Percentiles rank a stretch among this genome's conserved stretches.
Conservation (phyloP, 2,888 invertebrate species). For the Germaria angustata region DNA sequence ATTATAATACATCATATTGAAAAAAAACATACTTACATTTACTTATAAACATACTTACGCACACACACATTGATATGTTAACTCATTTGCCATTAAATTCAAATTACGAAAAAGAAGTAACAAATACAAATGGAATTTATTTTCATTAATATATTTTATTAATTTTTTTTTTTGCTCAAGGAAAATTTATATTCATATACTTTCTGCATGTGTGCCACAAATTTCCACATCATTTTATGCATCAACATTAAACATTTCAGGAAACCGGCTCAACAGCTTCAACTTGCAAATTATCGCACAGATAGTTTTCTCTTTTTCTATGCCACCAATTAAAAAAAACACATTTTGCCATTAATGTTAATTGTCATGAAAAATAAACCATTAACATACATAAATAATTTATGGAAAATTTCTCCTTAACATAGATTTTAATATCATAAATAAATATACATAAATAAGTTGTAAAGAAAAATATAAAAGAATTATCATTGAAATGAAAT, state of each 20-base stretch:
- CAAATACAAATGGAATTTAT: no score
- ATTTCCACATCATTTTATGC: background rate
- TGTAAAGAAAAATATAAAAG: background rate
- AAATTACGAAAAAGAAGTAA: background rate
- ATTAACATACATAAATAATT: slow-evolving; percentile 16
- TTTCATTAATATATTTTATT: no score
- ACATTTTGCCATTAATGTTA: background rate
- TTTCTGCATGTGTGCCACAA: background rate
- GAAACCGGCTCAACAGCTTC: slow-evolving; percentile 18
- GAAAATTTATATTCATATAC: background rate
- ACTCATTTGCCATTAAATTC: background rate
- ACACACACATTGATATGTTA: background rate
- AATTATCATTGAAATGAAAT: background rate
- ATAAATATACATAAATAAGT: slow-evolving; percentile 49
- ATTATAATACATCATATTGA: slow-evolving; percentile 22
- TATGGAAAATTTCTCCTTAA: slow-evolving; percentile 46
- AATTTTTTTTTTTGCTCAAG: background rate
- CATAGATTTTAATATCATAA: slow-evolving; percentile 33
- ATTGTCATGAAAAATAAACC: slow-evolving; percentile 1
- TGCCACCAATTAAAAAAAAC: slow-evolving; percentile 3
- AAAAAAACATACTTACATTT: background rate
- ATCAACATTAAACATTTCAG: background rate
- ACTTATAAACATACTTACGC: background rate
- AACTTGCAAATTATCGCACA: background rate
- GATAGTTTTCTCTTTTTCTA: slow-evolving; percentile 10